phyloP scores from a whole-genome alignment of 2,113 vertebrate genomes.

The Apus apus region DNA sequence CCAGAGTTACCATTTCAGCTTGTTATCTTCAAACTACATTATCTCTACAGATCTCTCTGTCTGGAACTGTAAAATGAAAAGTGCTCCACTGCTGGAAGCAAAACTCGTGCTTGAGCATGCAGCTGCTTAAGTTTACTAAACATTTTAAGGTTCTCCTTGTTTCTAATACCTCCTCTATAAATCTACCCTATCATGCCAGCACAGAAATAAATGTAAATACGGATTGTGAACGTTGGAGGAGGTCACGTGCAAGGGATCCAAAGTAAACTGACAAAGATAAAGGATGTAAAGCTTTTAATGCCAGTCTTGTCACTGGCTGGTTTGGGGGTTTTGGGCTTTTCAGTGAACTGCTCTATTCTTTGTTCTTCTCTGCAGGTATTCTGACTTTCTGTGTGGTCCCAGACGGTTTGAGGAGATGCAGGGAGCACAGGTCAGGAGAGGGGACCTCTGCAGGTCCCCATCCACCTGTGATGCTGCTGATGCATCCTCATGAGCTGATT shows the following conservation, averaged over 20 bases:
- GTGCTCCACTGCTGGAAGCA: neutral
- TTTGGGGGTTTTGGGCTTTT: neutral
- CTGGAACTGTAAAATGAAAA: neutral
- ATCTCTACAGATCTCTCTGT: neutral
- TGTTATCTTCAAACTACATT: neutral
- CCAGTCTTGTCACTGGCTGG: neutral
- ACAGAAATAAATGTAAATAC: neutral
- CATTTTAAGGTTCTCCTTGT: neutral
- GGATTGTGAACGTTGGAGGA: neutral
- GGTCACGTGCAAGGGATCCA: neutral
- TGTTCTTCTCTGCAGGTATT: neutral
- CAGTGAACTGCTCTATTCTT: neutral
- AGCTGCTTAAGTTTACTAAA: neutral
- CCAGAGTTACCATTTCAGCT: neutral
- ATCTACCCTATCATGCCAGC: neutral
- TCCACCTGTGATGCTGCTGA: rapidly evolving
- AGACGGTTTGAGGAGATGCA: rapidly evolving
- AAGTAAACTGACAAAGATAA: neutral
- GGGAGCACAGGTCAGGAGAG: neutral
- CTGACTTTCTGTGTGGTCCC: neutral
- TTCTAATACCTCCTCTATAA: neutral
- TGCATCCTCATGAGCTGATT: neutral
- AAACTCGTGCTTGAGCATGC: neutral
- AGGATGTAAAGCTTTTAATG: neutral
- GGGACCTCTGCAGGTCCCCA: neutral